Conservation (phyloP, 2,113 vertebrate genomes). For the Neolamprologus kungweensis region DNA sequence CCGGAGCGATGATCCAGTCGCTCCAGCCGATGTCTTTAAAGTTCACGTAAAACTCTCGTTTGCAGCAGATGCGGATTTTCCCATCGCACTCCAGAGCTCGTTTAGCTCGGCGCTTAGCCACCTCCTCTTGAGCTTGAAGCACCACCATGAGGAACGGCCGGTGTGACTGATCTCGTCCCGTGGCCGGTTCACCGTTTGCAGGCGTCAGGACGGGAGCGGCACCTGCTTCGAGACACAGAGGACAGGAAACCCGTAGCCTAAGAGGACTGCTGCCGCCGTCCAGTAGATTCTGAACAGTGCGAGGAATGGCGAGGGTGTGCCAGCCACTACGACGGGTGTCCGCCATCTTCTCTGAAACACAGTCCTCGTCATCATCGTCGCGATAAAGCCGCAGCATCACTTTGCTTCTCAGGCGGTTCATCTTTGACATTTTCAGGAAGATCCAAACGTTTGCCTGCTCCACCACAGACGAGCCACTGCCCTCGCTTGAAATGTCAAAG, state of each 20-base stretch:
- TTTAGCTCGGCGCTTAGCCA: slow-evolving; percentile 73
- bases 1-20: slow-evolving; percentile 98
- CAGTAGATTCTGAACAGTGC: slow-evolving; percentile 77
- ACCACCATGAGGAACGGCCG: slow-evolving; percentile 88
- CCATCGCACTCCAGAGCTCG: slow-evolving; percentile 91
- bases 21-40: slow-evolving; percentile 98
- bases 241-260: slow-evolving; percentile 80
- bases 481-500: slow-evolving; percentile 90
- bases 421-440: slow-evolving; percentile 85
- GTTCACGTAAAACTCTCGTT: slow-evolving; percentile 91
- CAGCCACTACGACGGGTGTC: slow-evolving; percentile 89
- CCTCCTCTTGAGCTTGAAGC: slow-evolving; percentile 77
- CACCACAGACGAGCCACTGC: slow-evolving; percentile 73
- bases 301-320: slow-evolving; percentile 82
- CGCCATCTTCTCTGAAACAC: slow-evolving; percentile 84
- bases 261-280: slow-evolving; percentile 71
- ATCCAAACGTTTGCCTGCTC: slow-evolving; percentile 91
- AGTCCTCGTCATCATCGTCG: slow-evolving; percentile 27
- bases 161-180: slow-evolving; percentile 81
- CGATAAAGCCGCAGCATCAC: slow-evolving; percentile 78
- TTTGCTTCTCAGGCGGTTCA: slow-evolving; percentile 79
- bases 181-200: slow-evolving; percentile 20
- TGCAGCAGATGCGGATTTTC: slow-evolving; percentile 88
- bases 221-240: slow-evolving; percentile 79
- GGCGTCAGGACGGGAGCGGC: slow-evolving; percentile 73